A percentile compares a stretch with the other conserved stretches of the same genome.
These are phyloP conservation scores for Campylomormyrus numenius DNA, from an alignment of 2,113 vertebrate genomes.

Conservation along the genomic window DNA sequence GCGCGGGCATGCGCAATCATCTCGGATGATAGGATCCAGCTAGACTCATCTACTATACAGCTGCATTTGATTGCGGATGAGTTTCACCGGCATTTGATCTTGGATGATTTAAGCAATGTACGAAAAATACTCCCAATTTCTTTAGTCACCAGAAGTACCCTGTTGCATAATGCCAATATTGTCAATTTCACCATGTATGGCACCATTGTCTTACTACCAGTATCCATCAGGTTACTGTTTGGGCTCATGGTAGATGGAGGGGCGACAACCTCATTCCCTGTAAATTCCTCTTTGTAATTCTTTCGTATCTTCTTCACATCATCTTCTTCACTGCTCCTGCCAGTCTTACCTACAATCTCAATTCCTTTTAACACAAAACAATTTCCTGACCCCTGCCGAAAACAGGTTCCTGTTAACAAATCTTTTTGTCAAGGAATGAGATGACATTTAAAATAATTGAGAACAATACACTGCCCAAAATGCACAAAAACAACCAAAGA, in stretches of 20 bases:
- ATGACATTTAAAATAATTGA: neutral
- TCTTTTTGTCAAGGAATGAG: neutral
- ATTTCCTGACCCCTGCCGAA: neutral
- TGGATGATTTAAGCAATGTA: too few relatives aligned
- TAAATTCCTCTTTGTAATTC: neutral
- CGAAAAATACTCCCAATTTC: neutral
- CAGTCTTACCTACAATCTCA: neutral
- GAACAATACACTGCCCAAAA: neutral
- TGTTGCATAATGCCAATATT: neutral
- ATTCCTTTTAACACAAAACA: neutral
- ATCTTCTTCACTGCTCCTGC: neutral
- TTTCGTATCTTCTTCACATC: neutral
- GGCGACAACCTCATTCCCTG: neutral
- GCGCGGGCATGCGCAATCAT: too few relatives aligned
- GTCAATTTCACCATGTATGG: neutral
- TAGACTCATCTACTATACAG: too few relatives aligned
- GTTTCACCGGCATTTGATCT: too few relatives aligned
- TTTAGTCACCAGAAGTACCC: neutral
- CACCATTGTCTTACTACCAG: neutral
- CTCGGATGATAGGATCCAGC: too few relatives aligned
- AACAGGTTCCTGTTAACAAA: neutral
- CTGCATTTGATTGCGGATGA: too few relatives aligned
- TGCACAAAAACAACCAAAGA: neutral
- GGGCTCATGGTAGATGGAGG: neutral
- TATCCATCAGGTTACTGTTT: neutral